These are phyloP conservation scores for Tribolium castaneum DNA, from an alignment of 1,140 invertebrate species.

Conservation along the genomic window DNA sequence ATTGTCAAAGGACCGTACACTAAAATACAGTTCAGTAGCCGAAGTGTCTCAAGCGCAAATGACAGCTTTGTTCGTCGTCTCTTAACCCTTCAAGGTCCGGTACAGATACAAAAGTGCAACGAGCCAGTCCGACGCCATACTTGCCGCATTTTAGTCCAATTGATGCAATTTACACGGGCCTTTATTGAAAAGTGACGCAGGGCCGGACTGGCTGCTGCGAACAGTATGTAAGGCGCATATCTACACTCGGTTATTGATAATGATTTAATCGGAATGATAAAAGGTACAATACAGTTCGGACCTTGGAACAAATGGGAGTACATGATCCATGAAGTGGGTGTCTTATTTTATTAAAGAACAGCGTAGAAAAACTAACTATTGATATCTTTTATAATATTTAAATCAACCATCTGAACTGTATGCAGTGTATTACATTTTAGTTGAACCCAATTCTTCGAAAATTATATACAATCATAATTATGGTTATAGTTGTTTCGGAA, in stretches of 20 bases:
- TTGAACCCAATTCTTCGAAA: conserved; percentile 15
- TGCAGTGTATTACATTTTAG: conserved; percentile 45
- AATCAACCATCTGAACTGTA: conserved; percentile 46
- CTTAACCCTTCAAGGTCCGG: conserved; percentile 14
- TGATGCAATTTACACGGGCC: conserved; percentile 4
- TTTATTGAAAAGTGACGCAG: neutral
- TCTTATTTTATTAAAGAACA: conserved; percentile 35
- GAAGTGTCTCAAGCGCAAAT: conserved; percentile 22
- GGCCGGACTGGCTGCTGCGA: conserved; percentile 18
- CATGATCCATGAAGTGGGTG: conserved; percentile 30
- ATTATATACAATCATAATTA: conserved; percentile 31
- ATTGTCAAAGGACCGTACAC: conserved; percentile 43
- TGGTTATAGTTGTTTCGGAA: neutral
- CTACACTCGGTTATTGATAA: neutral
- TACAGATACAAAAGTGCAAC: conserved; percentile 18
- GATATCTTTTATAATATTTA: conserved; percentile 35
- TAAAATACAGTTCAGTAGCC: conserved; percentile 51
- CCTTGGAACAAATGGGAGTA: conserved; percentile 22
- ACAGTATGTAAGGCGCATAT: conserved; percentile 25
- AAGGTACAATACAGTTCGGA: conserved; percentile 19
- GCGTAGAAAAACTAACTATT: conserved; percentile 51
- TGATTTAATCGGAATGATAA: neutral
- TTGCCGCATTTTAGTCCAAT: neutral
- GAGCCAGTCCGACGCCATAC: neutral
- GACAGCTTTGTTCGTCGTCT: neutral